These are phyloP conservation scores for Sarcophaga subvicina DNA, from an alignment of 2,888 invertebrate genomes.

Conservation along the genomic window DNA sequence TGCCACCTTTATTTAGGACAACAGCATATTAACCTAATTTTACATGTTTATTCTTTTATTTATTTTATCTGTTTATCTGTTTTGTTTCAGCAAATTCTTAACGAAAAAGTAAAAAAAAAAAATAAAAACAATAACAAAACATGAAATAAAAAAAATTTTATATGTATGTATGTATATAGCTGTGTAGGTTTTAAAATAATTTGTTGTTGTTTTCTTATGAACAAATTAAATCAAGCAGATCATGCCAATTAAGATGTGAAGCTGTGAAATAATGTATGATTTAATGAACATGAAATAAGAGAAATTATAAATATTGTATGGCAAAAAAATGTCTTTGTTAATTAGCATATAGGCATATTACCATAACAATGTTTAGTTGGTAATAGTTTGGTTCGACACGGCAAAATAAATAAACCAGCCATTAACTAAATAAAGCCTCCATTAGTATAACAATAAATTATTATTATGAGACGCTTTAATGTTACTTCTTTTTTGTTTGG, in stretches of 20 bases:
- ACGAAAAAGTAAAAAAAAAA: not conserved
- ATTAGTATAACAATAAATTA: too few relatives aligned
- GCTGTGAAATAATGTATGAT: constrained; percentile 19
- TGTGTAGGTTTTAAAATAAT: not conserved
- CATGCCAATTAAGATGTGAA: constrained; percentile 9
- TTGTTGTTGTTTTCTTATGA: constrained; percentile 10
- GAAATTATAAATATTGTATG: not conserved
- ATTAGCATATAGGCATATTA: constrained; percentile 48
- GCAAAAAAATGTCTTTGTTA: not conserved
- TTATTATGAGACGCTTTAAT: too few relatives aligned
- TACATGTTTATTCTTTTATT: constrained; percentile 30
- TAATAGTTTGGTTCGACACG: not conserved
- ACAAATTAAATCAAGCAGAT: not conserved
- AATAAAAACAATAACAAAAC: not conserved
- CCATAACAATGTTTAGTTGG: constrained; percentile 4
- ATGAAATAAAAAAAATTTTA: not conserved
- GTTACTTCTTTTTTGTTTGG: too few relatives aligned
- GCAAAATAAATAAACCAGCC: constrained; percentile 11
- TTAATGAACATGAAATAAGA: not conserved
- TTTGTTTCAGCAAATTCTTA: constrained; percentile 4
- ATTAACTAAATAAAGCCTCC: not conserved
- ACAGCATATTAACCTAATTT: constrained; percentile 62
- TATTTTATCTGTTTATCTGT: not conserved
- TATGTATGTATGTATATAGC: too few relatives aligned
- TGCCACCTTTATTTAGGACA: constrained; percentile 23